A percentile compares a stretch with the other conserved stretches of the same genome.
Evolutionary conservation across 2,888 invertebrate species (phyloP).

Genomic region (Cephonodes hylas): DNA sequence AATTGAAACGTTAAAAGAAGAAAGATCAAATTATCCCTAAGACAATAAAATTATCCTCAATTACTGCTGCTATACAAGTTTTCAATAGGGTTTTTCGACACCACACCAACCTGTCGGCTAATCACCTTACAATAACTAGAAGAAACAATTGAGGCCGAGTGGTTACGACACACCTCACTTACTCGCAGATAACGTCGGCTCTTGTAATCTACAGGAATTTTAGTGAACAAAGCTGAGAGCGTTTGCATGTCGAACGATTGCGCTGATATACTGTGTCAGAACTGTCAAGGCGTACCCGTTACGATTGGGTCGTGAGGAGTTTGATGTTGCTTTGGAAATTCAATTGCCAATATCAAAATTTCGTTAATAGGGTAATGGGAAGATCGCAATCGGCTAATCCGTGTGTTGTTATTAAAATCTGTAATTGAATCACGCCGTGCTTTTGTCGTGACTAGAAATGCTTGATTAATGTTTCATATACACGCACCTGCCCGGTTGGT

Average conservation of each 20-base stretch:
- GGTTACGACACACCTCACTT: not conserved
- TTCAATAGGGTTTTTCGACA: not conserved
- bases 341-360: too few relatives aligned
- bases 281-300: conserved; percentile 20
- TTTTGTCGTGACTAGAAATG: too few relatives aligned
- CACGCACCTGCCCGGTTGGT: too few relatives aligned
- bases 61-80: too few relatives aligned
- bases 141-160: conserved; percentile 1
- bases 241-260: conserved; percentile 23
- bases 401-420: not conserved
- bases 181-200: not conserved
- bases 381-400: not conserved
- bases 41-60: too few relatives aligned
- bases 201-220: conserved; percentile 1
- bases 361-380: too few relatives aligned
- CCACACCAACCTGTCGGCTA: not conserved
- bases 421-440: not conserved
- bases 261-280: conserved; percentile 11
- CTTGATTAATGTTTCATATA: too few relatives aligned
- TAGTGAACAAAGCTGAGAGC: not conserved
- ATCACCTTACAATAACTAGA: not conserved
- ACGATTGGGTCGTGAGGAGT: not conserved
- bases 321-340: too few relatives aligned
- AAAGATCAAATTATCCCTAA: too few relatives aligned
- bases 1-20: too few relatives aligned